These are phyloP conservation scores for Arbacia lixula DNA, from an alignment of 53 echinoderm and acorn worm species.

Conservation along the genomic window DNA sequence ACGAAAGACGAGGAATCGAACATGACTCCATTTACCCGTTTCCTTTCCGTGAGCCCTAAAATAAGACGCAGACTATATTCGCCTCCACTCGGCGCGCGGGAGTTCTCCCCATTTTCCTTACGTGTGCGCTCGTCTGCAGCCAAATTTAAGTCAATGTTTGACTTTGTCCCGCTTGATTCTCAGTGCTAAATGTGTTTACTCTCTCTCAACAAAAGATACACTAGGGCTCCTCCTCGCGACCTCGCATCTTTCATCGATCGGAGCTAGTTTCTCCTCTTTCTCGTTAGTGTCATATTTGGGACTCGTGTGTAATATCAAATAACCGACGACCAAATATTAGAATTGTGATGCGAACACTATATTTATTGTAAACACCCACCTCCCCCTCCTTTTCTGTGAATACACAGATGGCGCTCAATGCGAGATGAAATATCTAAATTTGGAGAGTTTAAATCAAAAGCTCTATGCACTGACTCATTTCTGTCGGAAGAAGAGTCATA, in stretches of 20 bases:
- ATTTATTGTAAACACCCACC: slow-evolving; percentile 56
- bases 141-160: slow-evolving; percentile 53
- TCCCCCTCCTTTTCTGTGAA: slow-evolving; percentile 18
- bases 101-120: slow-evolving; percentile 6
- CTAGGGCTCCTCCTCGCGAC: background rate
- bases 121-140: slow-evolving; percentile 24
- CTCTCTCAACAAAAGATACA: slow-evolving; percentile 48
- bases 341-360: slow-evolving; percentile 53
- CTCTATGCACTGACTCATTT: slow-evolving; percentile 47
- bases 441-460: slow-evolving; percentile 35
- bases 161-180: slow-evolving; percentile 48
- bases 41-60: slow-evolving; percentile 24
- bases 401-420: slow-evolving; percentile 21
- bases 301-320: slow-evolving; percentile 54
- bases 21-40: slow-evolving; percentile 35
- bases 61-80: background rate
- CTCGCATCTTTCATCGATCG: slow-evolving; percentile 56
- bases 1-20: slow-evolving; percentile 12
- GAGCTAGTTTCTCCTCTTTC: slow-evolving; percentile 24
- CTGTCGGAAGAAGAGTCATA: slow-evolving; percentile 36
- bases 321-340: slow-evolving; percentile 55
- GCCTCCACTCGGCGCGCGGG: background rate
- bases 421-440: slow-evolving; percentile 45
- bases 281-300: slow-evolving; percentile 53
- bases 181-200: slow-evolving; percentile 52